Evolutionary conservation across 2,797 vertebrate species (phyloP).

Genomic region (Microctenopoma steveboyesi): DNA sequence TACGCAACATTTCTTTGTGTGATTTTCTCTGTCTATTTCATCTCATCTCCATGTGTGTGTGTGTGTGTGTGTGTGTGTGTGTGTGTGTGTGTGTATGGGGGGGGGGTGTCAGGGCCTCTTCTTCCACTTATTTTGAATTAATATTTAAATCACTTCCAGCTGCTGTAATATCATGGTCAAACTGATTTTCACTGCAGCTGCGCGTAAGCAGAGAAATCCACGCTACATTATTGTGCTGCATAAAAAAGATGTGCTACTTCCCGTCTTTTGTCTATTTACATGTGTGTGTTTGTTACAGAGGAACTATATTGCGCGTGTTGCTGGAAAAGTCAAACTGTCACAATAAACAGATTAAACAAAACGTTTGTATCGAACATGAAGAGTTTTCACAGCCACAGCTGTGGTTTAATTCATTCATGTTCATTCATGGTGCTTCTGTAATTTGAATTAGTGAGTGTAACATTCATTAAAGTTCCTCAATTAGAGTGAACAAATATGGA

Average conservation of each 20-base stretch:
- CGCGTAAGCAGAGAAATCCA: background rate
- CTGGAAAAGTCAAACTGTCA: background rate
- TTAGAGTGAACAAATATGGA: conserved; percentile 34
- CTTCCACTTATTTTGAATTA: background rate
- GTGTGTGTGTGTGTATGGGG: background rate
- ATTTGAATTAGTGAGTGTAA: conserved; percentile 19
- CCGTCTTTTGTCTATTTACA: background rate
- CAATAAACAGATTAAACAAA: conserved; percentile 15
- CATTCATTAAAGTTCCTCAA: conserved; percentile 30
- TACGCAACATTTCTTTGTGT: background rate
- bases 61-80: background rate
- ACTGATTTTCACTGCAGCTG: background rate
- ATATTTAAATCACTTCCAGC: background rate
- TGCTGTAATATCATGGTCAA: background rate
- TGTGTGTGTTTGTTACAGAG: background rate
- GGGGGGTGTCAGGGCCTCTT: too few species aligned
- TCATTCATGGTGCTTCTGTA: conserved; percentile 40
- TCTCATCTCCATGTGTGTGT: background rate
- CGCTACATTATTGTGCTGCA: background rate
- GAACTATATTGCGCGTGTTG: background rate
- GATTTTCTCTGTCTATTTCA: background rate
- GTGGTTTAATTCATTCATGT: conserved; percentile 50
- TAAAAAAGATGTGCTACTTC: background rate
- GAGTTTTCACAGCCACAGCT: conserved; percentile 37
- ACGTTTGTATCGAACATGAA: conserved; percentile 12